These are phyloP conservation scores for Zosterops hypoxanthus DNA, from an alignment of 2,113 vertebrate genomes.

Conservation along the genomic window DNA sequence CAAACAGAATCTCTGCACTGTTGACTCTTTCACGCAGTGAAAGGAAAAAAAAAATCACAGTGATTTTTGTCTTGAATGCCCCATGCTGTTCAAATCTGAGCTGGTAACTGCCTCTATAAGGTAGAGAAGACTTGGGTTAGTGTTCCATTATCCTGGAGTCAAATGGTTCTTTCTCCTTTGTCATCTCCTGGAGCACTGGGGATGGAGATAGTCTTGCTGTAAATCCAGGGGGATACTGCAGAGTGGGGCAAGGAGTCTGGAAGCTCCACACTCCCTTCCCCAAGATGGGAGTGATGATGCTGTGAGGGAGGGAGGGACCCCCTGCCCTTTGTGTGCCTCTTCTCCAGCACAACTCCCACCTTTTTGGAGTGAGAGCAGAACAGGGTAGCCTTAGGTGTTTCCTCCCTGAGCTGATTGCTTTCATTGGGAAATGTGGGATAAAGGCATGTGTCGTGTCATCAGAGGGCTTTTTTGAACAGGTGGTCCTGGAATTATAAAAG, in stretches of 20 bases:
- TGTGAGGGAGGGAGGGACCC: neutral
- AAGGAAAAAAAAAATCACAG: neutral
- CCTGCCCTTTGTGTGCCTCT: neutral
- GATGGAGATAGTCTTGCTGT: neutral
- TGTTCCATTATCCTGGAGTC: neutral
- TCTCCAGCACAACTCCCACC: neutral
- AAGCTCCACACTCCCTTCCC: neutral
- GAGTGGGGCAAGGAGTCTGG: neutral
- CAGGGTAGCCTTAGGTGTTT: neutral
- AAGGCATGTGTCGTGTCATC: rapidly evolving
- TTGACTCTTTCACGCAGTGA: neutral
- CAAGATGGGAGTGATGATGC: neutral
- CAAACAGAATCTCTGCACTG: conserved; percentile 39
- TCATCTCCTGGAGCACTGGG: neutral
- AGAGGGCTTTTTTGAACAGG: conserved; percentile 14
- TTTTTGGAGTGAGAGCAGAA: neutral
- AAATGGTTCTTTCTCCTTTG: conserved; percentile 15
- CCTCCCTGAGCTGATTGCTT: neutral
- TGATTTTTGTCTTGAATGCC: conserved; percentile 29
- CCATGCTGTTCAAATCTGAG: conserved; percentile 37
- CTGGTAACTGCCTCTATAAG: neutral
- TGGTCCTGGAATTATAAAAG: conserved; percentile 15
- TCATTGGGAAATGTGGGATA: neutral
- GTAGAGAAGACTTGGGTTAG: conserved; percentile 21
- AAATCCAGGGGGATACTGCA: neutral